These are phyloP conservation scores for Dinocampus coccinellae DNA, from an alignment of 2,888 invertebrate species.

Conservation along the genomic window DNA sequence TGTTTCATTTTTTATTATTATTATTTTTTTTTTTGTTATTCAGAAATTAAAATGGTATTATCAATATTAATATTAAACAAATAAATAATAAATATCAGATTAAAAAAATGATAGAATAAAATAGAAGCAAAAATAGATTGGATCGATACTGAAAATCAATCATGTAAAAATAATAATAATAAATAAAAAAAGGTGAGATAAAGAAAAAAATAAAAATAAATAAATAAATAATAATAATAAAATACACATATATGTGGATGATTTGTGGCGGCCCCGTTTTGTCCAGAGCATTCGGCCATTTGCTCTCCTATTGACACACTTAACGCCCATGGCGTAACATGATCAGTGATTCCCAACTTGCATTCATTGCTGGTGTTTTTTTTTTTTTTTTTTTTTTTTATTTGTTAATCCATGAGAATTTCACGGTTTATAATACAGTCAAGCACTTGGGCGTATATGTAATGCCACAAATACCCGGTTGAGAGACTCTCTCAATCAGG, in stretches of 20 bases:
- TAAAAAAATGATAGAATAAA: not conserved
- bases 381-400: too few species aligned
- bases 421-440: constrained; percentile 18
- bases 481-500: constrained; percentile 40
- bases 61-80: not conserved
- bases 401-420: constrained; percentile 39
- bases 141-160: not conserved
- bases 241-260: constrained; percentile 24
- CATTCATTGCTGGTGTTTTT: constrained; percentile 30
- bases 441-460: not conserved
- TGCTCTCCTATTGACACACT: constrained; percentile 66
- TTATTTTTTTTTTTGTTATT: too few species aligned
- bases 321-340: constrained; percentile 48
- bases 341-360: constrained; percentile 45
- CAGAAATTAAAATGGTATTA: not conserved
- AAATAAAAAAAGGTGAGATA: too few species aligned
- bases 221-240: too few species aligned
- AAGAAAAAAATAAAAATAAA: not conserved
- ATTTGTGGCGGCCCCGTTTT: constrained; percentile 31
- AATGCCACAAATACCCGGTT: constrained; percentile 12
- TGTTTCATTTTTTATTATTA: too few species aligned
- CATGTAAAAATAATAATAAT: too few species aligned
- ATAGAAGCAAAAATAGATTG: too few species aligned
- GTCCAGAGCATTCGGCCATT: constrained; percentile 54
- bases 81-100: not conserved